Conservation (phyloP, 2,888 invertebrate genomes). For the Drosophila multiciliata region DNA sequence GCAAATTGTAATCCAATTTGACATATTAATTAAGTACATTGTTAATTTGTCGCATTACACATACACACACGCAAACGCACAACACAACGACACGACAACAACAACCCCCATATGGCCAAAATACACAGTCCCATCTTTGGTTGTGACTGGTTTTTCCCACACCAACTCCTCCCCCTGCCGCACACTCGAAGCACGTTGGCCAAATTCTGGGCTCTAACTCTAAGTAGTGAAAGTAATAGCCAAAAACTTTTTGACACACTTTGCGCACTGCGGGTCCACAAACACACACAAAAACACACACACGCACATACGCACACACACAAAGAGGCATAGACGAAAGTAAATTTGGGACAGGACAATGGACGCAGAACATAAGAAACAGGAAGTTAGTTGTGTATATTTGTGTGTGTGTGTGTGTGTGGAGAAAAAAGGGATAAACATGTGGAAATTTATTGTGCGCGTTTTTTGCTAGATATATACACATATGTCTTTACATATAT, state of each 20-base stretch:
- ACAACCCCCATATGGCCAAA: slow-evolving; percentile 39
- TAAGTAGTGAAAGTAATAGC: slow-evolving; percentile 78
- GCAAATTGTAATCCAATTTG: slow-evolving; percentile 78
- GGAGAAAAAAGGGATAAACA: slow-evolving; percentile 70
- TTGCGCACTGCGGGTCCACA: slow-evolving; percentile 50
- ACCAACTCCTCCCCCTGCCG: background rate
- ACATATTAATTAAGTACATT: slow-evolving; percentile 78
- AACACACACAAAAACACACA: slow-evolving; percentile 27
- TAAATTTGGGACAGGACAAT: slow-evolving; percentile 49
- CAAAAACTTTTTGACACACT: slow-evolving; percentile 79
- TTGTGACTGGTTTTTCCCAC: background rate
- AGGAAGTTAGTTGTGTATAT: slow-evolving; percentile 21
- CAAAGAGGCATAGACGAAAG: slow-evolving; percentile 5
- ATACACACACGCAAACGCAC: slow-evolving; percentile 28
- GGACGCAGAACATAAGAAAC: slow-evolving; percentile 49
- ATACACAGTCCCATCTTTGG: slow-evolving; percentile 23
- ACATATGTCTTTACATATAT: background rate
- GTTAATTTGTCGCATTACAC: slow-evolving; percentile 77
- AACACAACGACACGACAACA: slow-evolving; percentile 3
- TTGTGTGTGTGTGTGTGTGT: slow-evolving; percentile 8
- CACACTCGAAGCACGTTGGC: slow-evolving; percentile 13
- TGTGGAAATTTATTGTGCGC: slow-evolving; percentile 73
- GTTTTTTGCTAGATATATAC: slow-evolving; percentile 40
- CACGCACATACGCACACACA: slow-evolving; percentile 29
- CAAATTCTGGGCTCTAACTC: slow-evolving; percentile 39